phyloP scores from a whole-genome alignment of 2,888 invertebrate genomes.

The Smittia sp. region DNA sequence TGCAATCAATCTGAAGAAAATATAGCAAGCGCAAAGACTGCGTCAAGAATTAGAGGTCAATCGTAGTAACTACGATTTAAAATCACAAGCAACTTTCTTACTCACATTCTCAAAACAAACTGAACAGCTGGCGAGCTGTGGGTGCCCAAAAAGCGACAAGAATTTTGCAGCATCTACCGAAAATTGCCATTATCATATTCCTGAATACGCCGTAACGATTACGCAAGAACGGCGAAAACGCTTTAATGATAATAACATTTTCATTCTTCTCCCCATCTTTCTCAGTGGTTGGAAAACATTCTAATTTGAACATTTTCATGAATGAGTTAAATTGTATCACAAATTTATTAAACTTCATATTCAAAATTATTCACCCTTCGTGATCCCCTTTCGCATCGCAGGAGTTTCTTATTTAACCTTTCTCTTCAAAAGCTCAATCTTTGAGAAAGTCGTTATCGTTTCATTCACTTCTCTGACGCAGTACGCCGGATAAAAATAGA shows the following conservation, averaged over 20 bases:
- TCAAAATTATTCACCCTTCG: slow-evolving; percentile 39
- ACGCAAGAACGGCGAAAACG: neutral
- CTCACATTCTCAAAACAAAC: neutral
- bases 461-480: slow-evolving; percentile 1
- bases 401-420: neutral
- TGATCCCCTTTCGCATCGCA: too few species aligned
- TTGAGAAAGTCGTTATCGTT: slow-evolving; percentile 36
- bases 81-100: neutral
- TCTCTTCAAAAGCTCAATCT: neutral
- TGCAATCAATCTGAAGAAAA: slow-evolving; percentile 36
- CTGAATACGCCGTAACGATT: slow-evolving; percentile 1
- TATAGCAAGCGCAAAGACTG: slow-evolving; percentile 11
- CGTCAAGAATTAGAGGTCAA: neutral
- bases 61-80: neutral
- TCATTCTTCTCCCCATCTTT: neutral
- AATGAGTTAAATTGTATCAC: slow-evolving; percentile 31
- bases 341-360: neutral
- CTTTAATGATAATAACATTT: slow-evolving; percentile 27
- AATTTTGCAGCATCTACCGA: slow-evolving; percentile 1
- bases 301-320: slow-evolving; percentile 12
- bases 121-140: neutral
- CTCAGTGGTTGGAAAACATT: neutral
- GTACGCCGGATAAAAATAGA: too few species aligned
- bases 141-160: neutral
- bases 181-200: slow-evolving; percentile 12